Evolutionary conservation across 1,140 invertebrate genomes (phyloP).

Genomic region (Sitophilus oryzae): DNA sequence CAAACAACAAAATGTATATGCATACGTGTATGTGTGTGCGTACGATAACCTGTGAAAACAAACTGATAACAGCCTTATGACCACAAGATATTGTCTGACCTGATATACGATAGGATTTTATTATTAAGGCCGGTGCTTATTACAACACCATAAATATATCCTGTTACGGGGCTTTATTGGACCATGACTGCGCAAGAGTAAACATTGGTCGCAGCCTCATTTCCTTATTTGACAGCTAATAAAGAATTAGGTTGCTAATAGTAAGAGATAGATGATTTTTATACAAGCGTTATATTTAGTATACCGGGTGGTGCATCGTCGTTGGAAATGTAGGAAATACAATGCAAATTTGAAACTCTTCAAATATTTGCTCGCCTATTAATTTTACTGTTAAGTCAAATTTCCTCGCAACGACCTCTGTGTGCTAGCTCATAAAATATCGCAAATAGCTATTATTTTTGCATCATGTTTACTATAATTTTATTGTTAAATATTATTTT

Average conservation of each 20-base stretch:
- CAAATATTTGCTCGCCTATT: neutral
- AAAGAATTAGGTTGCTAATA: no score
- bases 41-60: constrained; percentile 28
- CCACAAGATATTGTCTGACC: constrained; percentile 29
- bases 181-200: constrained; percentile 3
- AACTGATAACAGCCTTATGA: constrained; percentile 26
- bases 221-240: no score
- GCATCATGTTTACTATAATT: no score
- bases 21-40: no score
- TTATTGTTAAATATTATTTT: no score
- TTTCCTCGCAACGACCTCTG: no score
- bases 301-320: neutral
- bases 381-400: no score
- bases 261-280: neutral
- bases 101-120: constrained; percentile 27
- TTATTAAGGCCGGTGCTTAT: constrained; percentile 19
- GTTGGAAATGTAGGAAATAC: neutral
- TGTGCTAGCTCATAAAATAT: no score
- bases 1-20: constrained; percentile 27
- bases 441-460: no score
- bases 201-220: constrained; percentile 17
- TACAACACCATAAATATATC: constrained; percentile 24
- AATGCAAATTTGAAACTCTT: neutral
- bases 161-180: constrained; percentile 21
- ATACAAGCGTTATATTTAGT: neutral